Percentiles rank a stretch among this genome's conserved stretches.
Evolutionary conservation across 2,797 vertebrate species (phyloP).

Genomic region (Ceryle rudis): DNA sequence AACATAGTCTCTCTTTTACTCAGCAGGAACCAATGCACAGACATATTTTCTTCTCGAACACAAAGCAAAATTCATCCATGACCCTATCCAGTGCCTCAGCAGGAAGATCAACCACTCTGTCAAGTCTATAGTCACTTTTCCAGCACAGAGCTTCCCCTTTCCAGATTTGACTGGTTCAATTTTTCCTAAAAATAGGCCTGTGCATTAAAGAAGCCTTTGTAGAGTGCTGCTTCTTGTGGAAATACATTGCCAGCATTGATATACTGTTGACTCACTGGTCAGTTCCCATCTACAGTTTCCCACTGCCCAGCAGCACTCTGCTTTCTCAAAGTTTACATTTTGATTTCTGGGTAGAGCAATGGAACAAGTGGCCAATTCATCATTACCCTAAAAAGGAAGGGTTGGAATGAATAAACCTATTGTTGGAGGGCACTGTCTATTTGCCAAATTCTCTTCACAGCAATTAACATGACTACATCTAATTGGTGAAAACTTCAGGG

Average conservation of each 20-base stretch:
- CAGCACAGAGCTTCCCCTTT: background rate
- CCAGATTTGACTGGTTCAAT: background rate
- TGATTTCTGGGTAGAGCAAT: conserved; percentile 46
- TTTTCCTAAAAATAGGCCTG: background rate
- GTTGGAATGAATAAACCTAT: conserved; percentile 65
- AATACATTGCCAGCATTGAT: background rate
- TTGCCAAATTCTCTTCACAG: conserved; percentile 57
- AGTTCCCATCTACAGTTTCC: conserved; percentile 23
- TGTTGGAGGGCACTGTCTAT: conserved; percentile 37
- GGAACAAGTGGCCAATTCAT: conserved; percentile 62
- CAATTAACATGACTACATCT: conserved; percentile 58
- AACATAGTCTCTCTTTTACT: background rate
- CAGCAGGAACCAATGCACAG: background rate
- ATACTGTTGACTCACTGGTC: background rate
- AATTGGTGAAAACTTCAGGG: conserved; percentile 59
- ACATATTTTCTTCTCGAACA: background rate
- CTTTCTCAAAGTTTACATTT: conserved; percentile 51
- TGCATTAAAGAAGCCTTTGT: conserved; percentile 16
- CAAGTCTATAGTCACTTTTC: background rate
- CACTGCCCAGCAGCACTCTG: background rate
- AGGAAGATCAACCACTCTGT: background rate
- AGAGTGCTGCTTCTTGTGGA: background rate
- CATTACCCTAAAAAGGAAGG: conserved; percentile 32
- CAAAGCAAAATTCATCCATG: conserved; percentile 11
- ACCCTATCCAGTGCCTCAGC: background rate